Evolutionary conservation across 2,113 vertebrate genomes (phyloP).

Genomic region (Hyla sarda): DNA sequence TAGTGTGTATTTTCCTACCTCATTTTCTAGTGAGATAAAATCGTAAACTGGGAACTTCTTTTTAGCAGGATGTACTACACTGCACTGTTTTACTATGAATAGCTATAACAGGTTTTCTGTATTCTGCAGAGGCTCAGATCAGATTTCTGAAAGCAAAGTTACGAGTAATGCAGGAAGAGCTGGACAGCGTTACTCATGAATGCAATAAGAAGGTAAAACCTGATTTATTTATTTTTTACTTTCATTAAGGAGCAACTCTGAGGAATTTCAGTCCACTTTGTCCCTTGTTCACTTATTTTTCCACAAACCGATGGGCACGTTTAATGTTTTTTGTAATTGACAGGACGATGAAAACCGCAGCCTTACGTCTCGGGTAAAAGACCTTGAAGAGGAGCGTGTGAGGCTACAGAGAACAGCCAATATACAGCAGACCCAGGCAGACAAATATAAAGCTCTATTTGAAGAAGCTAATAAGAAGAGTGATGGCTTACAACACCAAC

Average conservation of each 20-base stretch:
- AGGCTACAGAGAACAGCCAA: constrained; percentile 78
- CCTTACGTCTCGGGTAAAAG: constrained; percentile 80
- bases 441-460: constrained; percentile 84
- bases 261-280: neutral
- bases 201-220: constrained; percentile 85
- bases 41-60: neutral
- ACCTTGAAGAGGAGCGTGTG: constrained; percentile 78
- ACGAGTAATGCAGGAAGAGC: constrained; percentile 85
- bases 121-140: constrained; percentile 83
- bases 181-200: constrained; percentile 81
- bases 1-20: neutral
- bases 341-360: constrained; percentile 87
- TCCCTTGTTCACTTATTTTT: neutral
- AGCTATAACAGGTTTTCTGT: neutral
- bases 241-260: neutral
- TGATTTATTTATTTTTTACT: neutral
- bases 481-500: constrained; percentile 81
- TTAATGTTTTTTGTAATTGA: neutral
- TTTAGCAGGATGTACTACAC: neutral
- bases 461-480: constrained; percentile 81
- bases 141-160: constrained; percentile 90
- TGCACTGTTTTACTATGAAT: neutral
- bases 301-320: neutral
- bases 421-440: constrained; percentile 81
- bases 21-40: neutral